Evolutionary conservation across 1,140 invertebrate species (phyloP).

Genomic region (Scylla paramamosain): DNA sequence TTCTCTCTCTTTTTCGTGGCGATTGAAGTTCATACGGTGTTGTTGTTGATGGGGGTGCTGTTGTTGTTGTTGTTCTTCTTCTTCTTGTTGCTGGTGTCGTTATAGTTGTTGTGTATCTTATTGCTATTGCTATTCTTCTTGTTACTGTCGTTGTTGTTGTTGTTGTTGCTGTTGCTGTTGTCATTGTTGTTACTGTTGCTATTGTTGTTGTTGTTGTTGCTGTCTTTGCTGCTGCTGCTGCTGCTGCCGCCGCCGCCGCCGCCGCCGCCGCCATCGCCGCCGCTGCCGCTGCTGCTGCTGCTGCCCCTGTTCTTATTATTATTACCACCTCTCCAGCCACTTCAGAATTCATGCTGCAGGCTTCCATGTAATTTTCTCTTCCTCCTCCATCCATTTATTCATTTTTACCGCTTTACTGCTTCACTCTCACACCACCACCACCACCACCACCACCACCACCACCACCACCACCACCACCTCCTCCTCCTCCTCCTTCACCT

Average conservation of each 20-base stretch:
- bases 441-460: conserved; percentile 13
- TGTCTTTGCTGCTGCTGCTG: not conserved
- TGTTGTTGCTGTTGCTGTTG: not conserved
- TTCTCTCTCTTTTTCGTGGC: too few species aligned
- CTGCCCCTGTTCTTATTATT: too few species aligned
- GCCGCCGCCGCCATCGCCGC: too few species aligned
- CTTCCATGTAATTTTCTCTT: too few species aligned
- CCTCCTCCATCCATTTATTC: too few species aligned
- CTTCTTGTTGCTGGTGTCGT: not conserved
- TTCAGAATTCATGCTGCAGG: too few species aligned
- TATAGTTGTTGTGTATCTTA: not conserved
- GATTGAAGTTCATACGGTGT: not conserved
- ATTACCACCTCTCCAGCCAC: too few species aligned
- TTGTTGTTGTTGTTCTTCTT: not conserved
- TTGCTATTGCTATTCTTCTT: too few species aligned
- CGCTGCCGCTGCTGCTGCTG: too few species aligned
- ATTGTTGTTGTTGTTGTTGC: not conserved
- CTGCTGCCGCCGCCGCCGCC: not conserved
- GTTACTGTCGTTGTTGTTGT: not conserved
- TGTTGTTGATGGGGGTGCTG: not conserved
- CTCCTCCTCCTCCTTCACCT: not conserved
- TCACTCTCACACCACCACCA: not conserved
- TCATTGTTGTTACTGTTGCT: not conserved
- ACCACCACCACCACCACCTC: not conserved
- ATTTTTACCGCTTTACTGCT: not conserved